Conservation (phyloP, 2,113 vertebrate species). For the Chauna torquata region DNA sequence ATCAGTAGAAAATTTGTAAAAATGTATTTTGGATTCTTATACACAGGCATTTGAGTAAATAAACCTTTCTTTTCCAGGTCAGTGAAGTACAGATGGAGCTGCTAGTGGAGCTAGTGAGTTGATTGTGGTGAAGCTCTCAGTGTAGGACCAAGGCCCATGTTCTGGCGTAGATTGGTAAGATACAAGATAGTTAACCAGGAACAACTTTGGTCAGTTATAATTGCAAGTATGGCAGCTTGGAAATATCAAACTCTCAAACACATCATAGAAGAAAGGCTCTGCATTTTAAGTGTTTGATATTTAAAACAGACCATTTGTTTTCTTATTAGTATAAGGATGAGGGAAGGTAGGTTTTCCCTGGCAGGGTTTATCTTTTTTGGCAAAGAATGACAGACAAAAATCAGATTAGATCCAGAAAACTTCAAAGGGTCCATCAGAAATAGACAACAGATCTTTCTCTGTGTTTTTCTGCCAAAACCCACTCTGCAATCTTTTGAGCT, state of each 20-base stretch:
- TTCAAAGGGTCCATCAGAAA: conserved; percentile 60
- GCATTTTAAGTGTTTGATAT: conserved; percentile 25
- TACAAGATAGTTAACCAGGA: not conserved
- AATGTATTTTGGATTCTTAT: not conserved
- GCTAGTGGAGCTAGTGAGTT: too few relatives aligned
- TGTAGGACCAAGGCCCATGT: not conserved
- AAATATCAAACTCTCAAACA: not conserved
- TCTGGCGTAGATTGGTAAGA: not conserved
- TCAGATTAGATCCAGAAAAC: conserved; percentile 65
- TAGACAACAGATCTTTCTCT: conserved; percentile 59
- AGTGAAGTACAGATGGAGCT: not conserved
- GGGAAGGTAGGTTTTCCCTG: conserved; percentile 49
- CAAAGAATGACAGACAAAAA: conserved; percentile 59
- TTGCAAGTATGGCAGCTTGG: conserved; percentile 7
- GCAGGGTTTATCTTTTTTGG: conserved; percentile 63
- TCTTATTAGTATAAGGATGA: conserved; percentile 10
- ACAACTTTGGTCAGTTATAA: not conserved
- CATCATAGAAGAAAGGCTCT: conserved; percentile 7
- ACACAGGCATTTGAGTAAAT: not conserved
- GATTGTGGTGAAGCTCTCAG: not conserved
- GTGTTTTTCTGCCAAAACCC: conserved; percentile 58
- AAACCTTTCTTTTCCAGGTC: not conserved
- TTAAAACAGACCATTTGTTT: conserved; percentile 54
- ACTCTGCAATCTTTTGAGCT: conserved; percentile 32
- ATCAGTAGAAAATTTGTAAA: not conserved